Evolutionary conservation across 37 sponge, comb jelly and placozoan genomes (phyloP), one percentile per base, ranked within the genome.

Genomic region (Chondrosia reniformis): DNA sequence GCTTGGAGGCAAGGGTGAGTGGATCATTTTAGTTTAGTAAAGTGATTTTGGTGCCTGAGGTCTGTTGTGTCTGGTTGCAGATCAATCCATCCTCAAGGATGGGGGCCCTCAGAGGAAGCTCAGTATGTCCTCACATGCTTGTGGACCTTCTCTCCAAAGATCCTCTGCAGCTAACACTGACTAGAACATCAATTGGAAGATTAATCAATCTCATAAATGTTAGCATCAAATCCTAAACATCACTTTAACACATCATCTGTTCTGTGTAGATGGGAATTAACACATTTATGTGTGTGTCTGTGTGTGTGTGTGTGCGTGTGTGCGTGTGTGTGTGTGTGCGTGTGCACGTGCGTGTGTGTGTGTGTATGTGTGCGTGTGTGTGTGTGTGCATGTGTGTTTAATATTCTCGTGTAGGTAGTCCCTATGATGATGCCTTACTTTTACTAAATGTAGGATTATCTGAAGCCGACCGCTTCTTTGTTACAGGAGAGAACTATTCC

Each of bases 121-220:
- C 2, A 12, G 44, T 69, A 1, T 21, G n/a, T 5, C 89, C 86
- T 31, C 77, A 85, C 27, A 22, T 81, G 55, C 25, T 33, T 10
- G n/a, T 85, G 3, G 25, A 57, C 32, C 22, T 85, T n/a, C 27
- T 24, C 41, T 59, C 87, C 22, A 64, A 75, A 34, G 59, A 74
- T 24, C 37, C 84, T 7, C 81, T 91, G 32, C 84, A 84, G 46
- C 66, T 91, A 21, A 91, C 91, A 3, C 56, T 86, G 24, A 83
- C 91, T 25, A 80, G 83, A 42, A 81, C 81, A 32, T 83, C 66
- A 17, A 55, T 91, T 28, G 72, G 72, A 69, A 30, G 36, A 25
- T 24, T 69, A 1, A 41, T 69, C 72, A 69, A 37, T 25, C 72
- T 69, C 5, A 44, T 39, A n/a, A 44, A 69, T 69, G 72, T 69